Base-by-base conservation (phyloP, 53 echinoderm and acorn worm genomes). In the Astropecten irregularis region DNA sequence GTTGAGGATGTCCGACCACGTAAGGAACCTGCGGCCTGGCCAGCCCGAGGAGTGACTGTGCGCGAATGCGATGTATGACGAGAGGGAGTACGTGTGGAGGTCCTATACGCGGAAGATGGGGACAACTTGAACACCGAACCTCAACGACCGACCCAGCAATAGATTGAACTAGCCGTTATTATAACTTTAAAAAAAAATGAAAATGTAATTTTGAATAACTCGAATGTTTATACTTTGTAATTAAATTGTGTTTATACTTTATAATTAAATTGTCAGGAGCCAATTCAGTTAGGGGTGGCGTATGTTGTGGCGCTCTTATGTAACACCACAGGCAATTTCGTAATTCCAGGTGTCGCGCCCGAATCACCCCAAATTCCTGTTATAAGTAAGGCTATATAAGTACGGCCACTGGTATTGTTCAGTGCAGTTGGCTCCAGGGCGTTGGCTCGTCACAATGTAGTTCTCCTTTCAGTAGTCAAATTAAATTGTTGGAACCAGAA, bases 261-360 rank as follows among this genome's bases (percentile, higher is more conserved):
- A 11, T 59, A 59, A 27, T 22, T 59, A 22, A 59, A 59, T 59
- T 59, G 59, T 29, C 59, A 6, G 59, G 59, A 59, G 59, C 30
- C 59, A 59, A 59, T 59, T 59, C 14, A 9, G 5, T 59, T 27
- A 59, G 59, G 59, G 59, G 59, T 59, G 59, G 59, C 59, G 59
- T 59, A 59, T 59, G 59, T 59, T 59, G 59, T 59, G 59, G 30
- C 59, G 59, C 14, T 51, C 51, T 51, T n/a, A n/a, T n/a, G n/a
- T n/a, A n/a, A n/a, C n/a, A n/a, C n/a, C n/a, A n/a, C n/a, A n/a
- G n/a, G n/a, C n/a, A n/a, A n/a, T n/a, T n/a, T n/a, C n/a, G n/a
- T n/a, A n/a, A n/a, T n/a, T n/a, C n/a, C n/a, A n/a, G n/a, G n/a
- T n/a, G n/a, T n/a, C n/a, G n/a, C n/a, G n/a, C n/a, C n/a, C n/a